Evolutionary conservation across 2,113 vertebrate genomes (phyloP).

Genomic region (Sitta europaea): DNA sequence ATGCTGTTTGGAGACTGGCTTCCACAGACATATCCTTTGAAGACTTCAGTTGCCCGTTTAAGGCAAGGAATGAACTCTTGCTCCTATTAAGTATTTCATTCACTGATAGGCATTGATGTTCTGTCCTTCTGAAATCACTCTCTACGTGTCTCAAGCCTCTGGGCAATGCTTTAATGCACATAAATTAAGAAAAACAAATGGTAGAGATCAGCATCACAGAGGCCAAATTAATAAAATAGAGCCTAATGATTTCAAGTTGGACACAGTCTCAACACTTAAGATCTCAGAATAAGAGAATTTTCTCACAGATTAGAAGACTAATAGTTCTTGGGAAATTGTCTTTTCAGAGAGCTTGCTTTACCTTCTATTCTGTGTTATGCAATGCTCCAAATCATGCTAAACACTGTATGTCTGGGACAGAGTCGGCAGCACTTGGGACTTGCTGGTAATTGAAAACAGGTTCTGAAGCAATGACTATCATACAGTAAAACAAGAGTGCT

Average conservation of each 20-base stretch:
- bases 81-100: conserved; percentile 13
- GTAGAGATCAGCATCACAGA: conserved; percentile 19
- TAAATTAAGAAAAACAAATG: conserved; percentile 59
- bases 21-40: background rate
- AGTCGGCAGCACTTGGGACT: background rate
- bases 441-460: conserved; percentile 59
- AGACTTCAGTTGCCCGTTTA: conserved; percentile 4
- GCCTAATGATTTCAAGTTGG: conserved; percentile 12
- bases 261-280: background rate
- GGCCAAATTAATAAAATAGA: conserved; percentile 25
- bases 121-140: background rate
- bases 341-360: conserved; percentile 13
- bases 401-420: background rate
- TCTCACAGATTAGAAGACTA: background rate
- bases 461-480: conserved; percentile 42
- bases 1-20: background rate
- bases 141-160: background rate
- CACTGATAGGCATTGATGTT: conserved; percentile 18
- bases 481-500: conserved; percentile 23
- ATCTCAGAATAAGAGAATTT: background rate
- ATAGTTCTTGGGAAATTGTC: background rate
- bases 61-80: conserved; percentile 35
- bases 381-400: background rate
- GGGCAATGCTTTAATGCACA: conserved; percentile 35
- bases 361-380: background rate